A percentile compares a stretch with the other conserved stretches of the same genome.
Evolutionary conservation across 37 sponge, comb jelly and placozoan species (phyloP).

Genomic region (Theonella swinhoei): DNA sequence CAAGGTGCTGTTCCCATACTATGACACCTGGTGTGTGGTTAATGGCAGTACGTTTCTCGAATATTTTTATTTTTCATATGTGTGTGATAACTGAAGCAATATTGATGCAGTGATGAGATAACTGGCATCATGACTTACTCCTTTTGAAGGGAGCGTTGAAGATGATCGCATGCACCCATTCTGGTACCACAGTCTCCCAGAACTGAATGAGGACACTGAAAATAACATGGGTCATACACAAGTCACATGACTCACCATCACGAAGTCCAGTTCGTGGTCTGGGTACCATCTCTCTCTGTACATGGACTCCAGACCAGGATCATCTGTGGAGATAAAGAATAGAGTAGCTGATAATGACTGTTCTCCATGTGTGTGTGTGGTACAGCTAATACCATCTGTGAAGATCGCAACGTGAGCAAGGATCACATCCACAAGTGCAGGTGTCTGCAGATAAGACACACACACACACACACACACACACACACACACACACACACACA

Average conservation of each 20-base stretch:
- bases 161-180: slow-evolving; percentile 36
- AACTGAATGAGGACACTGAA: slow-evolving; percentile 15
- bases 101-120: no score
- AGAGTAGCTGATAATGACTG: not conserved
- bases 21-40: no score
- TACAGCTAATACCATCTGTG: slow-evolving; percentile 41
- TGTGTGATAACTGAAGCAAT: no score
- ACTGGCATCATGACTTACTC: no score
- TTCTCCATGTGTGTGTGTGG: not conserved
- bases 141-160: not conserved
- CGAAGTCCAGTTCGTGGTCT: slow-evolving; percentile 22
- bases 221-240: not conserved
- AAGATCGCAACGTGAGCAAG: slow-evolving; percentile 77
- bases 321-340: slow-evolving; percentile 10
- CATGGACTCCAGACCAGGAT: slow-evolving; percentile 27
- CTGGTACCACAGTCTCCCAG: slow-evolving; percentile 54
- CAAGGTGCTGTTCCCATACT: no score
- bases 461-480: no score
- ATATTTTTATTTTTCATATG: no score
- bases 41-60: no score
- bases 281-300: slow-evolving; percentile 40
- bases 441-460: slow-evolving; percentile 43
- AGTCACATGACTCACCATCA: slow-evolving; percentile 3
- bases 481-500: no score
- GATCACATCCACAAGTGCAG: slow-evolving; percentile 56